Evolutionary conservation across 2,797 vertebrate genomes (phyloP).

Genomic region (Intellagama lesueurii): DNA sequence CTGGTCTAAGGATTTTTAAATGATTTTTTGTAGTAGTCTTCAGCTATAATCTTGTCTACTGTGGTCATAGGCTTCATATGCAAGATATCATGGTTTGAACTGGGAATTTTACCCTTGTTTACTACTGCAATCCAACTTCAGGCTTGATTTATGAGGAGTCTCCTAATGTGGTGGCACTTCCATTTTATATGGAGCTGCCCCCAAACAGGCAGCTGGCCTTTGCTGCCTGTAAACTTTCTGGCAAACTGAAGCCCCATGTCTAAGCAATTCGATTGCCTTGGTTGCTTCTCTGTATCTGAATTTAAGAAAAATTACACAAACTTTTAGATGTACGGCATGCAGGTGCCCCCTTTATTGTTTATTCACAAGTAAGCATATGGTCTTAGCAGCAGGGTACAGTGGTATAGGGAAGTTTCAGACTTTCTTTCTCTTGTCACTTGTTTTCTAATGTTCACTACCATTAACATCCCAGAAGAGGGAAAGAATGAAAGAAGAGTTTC

Average conservation of each 20-base stretch:
- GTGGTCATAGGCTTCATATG: background rate
- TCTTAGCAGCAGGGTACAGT: background rate
- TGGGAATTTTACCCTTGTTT: background rate
- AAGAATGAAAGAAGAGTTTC: background rate
- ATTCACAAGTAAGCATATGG: background rate
- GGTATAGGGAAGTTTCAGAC: background rate
- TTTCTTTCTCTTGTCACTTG: background rate
- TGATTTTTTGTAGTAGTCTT: background rate
- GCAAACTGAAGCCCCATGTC: background rate
- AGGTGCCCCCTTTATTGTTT: no score
- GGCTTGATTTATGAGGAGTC: background rate
- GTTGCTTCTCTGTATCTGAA: background rate
- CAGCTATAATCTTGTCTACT: background rate
- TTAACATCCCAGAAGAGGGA: background rate
- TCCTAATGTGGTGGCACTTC: background rate
- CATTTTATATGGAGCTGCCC: background rate
- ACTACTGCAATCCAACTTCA: background rate
- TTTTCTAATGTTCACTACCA: background rate
- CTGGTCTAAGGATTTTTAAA: background rate
- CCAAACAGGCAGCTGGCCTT: background rate
- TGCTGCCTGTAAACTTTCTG: background rate
- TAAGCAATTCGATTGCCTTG: background rate
- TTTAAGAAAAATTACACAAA: background rate
- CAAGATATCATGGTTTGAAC: background rate
- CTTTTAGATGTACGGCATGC: background rate